Conservation (phyloP, 2,113 vertebrate species). For the Gadus chalcogrammus region DNA sequence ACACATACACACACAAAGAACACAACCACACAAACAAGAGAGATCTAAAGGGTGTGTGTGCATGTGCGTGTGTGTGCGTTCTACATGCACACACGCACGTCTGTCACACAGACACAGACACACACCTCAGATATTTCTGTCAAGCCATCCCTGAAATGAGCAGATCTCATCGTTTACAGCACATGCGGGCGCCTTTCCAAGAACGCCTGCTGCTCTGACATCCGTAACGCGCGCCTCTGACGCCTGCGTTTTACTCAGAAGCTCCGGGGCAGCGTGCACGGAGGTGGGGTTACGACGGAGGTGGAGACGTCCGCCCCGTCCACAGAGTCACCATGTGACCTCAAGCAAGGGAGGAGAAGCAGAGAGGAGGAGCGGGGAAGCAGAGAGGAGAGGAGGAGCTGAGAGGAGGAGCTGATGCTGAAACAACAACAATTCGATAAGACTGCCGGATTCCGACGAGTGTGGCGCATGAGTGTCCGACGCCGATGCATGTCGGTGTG, state of each 20-base stretch:
- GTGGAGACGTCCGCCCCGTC: too few species aligned
- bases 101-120: too few species aligned
- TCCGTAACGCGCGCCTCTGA: slow-evolving; percentile 29
- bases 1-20: too few species aligned
- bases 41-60: not conserved
- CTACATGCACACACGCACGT: too few species aligned
- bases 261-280: slow-evolving; percentile 39
- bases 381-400: slow-evolving; percentile 35
- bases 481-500: too few species aligned
- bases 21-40: not conserved
- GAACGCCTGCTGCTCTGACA: slow-evolving; percentile 28
- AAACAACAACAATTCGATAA: not conserved
- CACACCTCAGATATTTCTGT: not conserved
- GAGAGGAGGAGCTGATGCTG: slow-evolving; percentile 28
- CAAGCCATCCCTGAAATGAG: not conserved
- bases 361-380: not conserved
- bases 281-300: slow-evolving; percentile 7
- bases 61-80: not conserved
- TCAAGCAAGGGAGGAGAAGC: slow-evolving; percentile 35
- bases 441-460: slow-evolving; percentile 39
- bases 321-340: not conserved
- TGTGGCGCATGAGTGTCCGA: slow-evolving; percentile 21
- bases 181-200: not conserved
- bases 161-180: not conserved
- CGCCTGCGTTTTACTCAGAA: slow-evolving; percentile 35